Evolutionary conservation across 2,888 invertebrate genomes (phyloP), one percentile per base, ranked within the genome.

Genomic region (Apeira syringaria): DNA sequence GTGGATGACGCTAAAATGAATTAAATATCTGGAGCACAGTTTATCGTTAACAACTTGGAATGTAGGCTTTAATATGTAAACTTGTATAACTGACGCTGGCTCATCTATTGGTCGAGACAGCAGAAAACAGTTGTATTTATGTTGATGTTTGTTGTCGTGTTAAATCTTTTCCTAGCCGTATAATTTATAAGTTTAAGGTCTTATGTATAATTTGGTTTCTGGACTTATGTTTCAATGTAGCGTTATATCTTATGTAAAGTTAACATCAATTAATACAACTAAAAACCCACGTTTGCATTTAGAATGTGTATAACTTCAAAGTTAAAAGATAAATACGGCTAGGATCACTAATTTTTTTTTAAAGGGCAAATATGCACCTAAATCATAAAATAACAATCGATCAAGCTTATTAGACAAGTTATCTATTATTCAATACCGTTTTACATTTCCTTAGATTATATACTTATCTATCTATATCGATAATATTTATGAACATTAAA

Each of bases 1-100:
- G 27, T 35, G 7, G 43, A 40, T 39, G 8, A 47, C 33, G 34
- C 27, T 40, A 9, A 11, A 48, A 41, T 48, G 37, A 50, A 39
- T 17, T 28, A 44, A 27, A 10, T 29, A 42, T 42, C 38, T 46
- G 7, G 39, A 43, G 5, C 28, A 27, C 12, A 15, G 30, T 3
- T 39, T 37, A 8, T 30, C 26, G 9, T 22, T 27, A 8, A 37
- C 18, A 3, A 30, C 31, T 34, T 37, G 30, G 9, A 11, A 12
- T 24, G 22, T 36, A 45, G 34, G 33, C 33, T 42, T 36, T 17
- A n/a, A 18, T 11, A 22, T 35, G 35, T 13, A 33, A 45, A 48
- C 15, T 42, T 47, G 38, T 44, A 18, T 36, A 32, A 41, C 8
- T 5, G 25, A 33, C 11, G 27, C 5, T 18, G 4, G 13, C 15